Evolutionary conservation across 2,113 vertebrate genomes (phyloP).

Genomic region (Oncorhynchus kisutch): DNA sequence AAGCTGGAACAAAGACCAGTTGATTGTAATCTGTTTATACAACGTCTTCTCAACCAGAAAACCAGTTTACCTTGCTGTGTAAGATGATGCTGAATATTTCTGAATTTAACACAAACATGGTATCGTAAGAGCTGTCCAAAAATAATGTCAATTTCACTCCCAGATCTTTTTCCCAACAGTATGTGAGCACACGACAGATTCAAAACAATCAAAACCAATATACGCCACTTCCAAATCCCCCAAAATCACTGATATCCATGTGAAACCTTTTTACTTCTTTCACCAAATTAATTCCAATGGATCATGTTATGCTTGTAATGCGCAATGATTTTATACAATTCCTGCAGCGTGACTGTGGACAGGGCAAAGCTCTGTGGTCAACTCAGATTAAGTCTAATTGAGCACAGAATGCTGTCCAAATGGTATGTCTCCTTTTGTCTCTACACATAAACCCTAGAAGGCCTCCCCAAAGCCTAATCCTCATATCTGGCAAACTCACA

Average conservation of each 20-base stretch:
- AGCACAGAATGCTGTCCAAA: neutral
- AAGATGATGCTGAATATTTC: too few species aligned
- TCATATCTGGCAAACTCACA: too few species aligned
- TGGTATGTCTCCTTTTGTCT: neutral
- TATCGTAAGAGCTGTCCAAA: too few species aligned
- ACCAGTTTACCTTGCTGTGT: too few species aligned
- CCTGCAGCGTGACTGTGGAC: neutral
- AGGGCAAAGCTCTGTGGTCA: neutral
- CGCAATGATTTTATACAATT: neutral
- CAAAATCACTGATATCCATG: neutral
- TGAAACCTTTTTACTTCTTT: neutral
- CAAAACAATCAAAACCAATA: neutral
- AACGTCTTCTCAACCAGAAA: too few species aligned
- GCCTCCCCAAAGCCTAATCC: neutral
- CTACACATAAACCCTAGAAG: neutral
- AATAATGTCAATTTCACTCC: too few species aligned
- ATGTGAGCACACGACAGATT: neutral
- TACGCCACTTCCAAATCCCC: neutral
- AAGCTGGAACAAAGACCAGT: too few species aligned
- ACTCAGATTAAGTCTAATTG: neutral
- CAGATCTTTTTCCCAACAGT: neutral
- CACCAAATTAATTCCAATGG: neutral
- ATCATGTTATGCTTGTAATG: neutral
- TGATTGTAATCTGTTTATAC: too few species aligned
- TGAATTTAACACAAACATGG: too few species aligned